Percentiles rank a stretch among this genome's conserved stretches.
These are phyloP conservation scores for Serripes groenlandicus DNA, from an alignment of 2,888 invertebrate genomes.

Conservation along the genomic window DNA sequence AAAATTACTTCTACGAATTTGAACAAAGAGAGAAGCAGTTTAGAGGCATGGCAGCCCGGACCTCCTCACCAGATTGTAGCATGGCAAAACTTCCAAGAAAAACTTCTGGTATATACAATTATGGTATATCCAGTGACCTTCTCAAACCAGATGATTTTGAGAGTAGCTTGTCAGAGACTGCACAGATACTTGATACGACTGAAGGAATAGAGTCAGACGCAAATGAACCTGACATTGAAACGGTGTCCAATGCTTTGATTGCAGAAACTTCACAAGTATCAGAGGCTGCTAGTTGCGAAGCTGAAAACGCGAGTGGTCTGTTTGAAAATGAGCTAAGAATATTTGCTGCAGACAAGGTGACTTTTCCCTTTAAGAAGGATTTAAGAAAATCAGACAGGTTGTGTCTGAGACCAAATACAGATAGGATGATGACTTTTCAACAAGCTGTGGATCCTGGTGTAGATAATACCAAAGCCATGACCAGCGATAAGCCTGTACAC, in stretches of 20 bases:
- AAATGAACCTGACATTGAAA: neutral
- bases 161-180: neutral
- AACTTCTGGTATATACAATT: neutral
- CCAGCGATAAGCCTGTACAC: neutral
- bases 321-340: neutral
- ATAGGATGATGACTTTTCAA: neutral
- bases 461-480: neutral
- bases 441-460: neutral
- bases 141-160: neutral
- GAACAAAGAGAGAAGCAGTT: constrained; percentile 39
- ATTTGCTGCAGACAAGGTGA: neutral
- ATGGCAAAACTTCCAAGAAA: neutral
- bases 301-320: neutral
- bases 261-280: neutral
- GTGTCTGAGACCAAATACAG: neutral
- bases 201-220: neutral
- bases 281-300: neutral
- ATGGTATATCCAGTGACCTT: neutral
- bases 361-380: neutral
- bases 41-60: neutral
- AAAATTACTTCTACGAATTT: constrained; percentile 41
- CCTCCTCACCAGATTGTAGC: neutral
- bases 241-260: too few relatives aligned
- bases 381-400: too few relatives aligned
- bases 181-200: neutral